Evolutionary conservation across 2,888 invertebrate genomes (phyloP), one percentile per base, ranked within the genome.

Genomic region (Idaea aversata): DNA sequence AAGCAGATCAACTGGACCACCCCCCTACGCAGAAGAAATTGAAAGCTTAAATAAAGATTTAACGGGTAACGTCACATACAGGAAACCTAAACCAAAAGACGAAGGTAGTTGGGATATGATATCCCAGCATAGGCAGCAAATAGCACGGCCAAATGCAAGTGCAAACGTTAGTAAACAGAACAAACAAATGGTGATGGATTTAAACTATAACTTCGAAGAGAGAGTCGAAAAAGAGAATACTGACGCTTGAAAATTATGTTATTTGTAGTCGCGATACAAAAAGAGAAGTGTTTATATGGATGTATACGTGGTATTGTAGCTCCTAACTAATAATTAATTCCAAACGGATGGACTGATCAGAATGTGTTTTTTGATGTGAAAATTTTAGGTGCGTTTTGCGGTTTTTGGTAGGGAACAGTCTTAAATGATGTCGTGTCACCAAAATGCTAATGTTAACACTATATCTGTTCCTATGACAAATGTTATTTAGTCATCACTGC

Each of bases 81-180:
- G 79, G 5, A 87, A 88, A 65, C 86, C 87, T 0, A 87, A 88
- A 65, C 86, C 87, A 0, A 75, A 82, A 35, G 85, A 84, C 5
- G 76, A 76, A 0, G 87, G 86, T 65, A 93, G 91, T 65, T 94
- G 94, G 94, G 93, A 94, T 58, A 82, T 94, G 68, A 88, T 94
- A 69, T 88, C 91, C 0, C 88, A 93, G 66, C 94, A 94, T 75
- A 87, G 94, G 60, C 76, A 92, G 76, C 84, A 93, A 77, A 82
- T 90, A 47, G 84, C 70, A 25, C 80, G 84, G 60, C 84, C 86
- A 0, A 47, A 47, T 13, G 7, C 47, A 47, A 47, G 47, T 47
- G 71, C 72, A 3, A 72, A 75, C 15, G 59, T 60, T 0, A 63
- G 70, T 0, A 69, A 69, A 6, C 65, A 70, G 15, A 70, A 71